Percentiles rank a stretch among this genome's conserved stretches.
Conservation (phyloP, 2,888 invertebrate species). For the Cecidostiba fungosa region DNA sequence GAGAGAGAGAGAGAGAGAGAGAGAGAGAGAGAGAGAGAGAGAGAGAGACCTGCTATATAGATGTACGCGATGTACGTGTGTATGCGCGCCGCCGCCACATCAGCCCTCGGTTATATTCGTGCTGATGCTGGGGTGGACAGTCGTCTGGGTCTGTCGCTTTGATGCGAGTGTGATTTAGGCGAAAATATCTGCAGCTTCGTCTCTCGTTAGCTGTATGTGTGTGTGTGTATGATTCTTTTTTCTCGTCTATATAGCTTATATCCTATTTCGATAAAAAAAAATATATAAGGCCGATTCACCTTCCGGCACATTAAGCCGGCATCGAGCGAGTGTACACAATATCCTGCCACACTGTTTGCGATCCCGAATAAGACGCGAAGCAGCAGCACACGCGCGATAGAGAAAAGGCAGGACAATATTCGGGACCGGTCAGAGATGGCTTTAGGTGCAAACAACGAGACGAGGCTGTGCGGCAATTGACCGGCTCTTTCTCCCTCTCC, state of each 20-base stretch:
- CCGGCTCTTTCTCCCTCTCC: not conserved
- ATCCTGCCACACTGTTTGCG: slow-evolving; percentile 21
- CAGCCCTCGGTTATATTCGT: not conserved
- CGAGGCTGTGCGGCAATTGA: not conserved
- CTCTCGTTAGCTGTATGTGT: not conserved
- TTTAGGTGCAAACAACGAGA: slow-evolving; percentile 21
- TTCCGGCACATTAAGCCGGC: slow-evolving; percentile 59
- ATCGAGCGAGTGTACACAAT: slow-evolving; percentile 54
- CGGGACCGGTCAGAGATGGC: not conserved
- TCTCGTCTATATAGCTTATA: not conserved
- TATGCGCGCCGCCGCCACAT: not conserved
- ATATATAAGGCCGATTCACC: slow-evolving; percentile 19
- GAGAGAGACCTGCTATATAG: not conserved
- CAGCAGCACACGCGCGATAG: not conserved
- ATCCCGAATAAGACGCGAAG: slow-evolving; percentile 12
- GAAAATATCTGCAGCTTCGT: not conserved
- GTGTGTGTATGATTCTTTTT: not conserved
- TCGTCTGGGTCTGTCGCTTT: slow-evolving; percentile 1
- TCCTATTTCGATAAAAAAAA: not conserved
- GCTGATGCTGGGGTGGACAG: not conserved
- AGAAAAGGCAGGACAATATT: slow-evolving; percentile 12
- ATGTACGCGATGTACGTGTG: not conserved
- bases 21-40: slow-evolving; percentile 50
- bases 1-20: slow-evolving; percentile 49
- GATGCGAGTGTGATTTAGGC: slow-evolving; percentile 18